A percentile compares a stretch with the other conserved stretches of the same genome.
These are phyloP conservation scores for Radopholus similis DNA, from an alignment of 1,140 invertebrate genomes.

Conservation along the genomic window DNA sequence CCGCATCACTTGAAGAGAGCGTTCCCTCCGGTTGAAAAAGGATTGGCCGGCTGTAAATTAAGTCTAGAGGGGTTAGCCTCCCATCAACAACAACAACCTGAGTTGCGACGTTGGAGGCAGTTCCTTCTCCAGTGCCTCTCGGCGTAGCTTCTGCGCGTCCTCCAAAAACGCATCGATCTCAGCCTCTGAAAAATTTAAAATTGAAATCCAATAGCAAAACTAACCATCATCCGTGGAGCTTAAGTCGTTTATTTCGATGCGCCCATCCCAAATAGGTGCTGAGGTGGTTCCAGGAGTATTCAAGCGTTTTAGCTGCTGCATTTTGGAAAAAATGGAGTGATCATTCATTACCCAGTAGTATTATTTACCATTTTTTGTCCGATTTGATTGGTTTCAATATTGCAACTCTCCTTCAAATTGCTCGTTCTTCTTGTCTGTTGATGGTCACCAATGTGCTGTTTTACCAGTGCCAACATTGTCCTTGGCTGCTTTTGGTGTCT, in stretches of 20 bases:
- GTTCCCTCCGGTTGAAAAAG: not conserved
- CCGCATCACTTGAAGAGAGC: not conserved
- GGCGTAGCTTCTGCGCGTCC: constrained; percentile 23
- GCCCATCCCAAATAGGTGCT: constrained; percentile 36
- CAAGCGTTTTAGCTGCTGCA: no score
- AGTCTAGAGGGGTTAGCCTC: not conserved
- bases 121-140: constrained; percentile 2
- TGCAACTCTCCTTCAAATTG: no score
- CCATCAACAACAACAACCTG: not conserved
- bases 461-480: constrained; percentile 3
- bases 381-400: no score
- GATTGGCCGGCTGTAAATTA: not conserved
- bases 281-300: no score
- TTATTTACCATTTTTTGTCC: no score
- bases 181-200: constrained; percentile 30
- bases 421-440: not conserved
- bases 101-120: constrained; percentile 9
- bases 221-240: constrained; percentile 39
- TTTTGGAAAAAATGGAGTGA: no score
- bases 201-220: not conserved
- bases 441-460: not conserved
- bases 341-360: no score
- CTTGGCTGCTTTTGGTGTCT: not conserved
- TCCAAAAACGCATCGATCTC: constrained; percentile 43
- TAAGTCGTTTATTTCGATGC: constrained; percentile 36